These are phyloP conservation scores for Abrostola triplasia DNA, from an alignment of 2,888 invertebrate species.

Conservation along the genomic window DNA sequence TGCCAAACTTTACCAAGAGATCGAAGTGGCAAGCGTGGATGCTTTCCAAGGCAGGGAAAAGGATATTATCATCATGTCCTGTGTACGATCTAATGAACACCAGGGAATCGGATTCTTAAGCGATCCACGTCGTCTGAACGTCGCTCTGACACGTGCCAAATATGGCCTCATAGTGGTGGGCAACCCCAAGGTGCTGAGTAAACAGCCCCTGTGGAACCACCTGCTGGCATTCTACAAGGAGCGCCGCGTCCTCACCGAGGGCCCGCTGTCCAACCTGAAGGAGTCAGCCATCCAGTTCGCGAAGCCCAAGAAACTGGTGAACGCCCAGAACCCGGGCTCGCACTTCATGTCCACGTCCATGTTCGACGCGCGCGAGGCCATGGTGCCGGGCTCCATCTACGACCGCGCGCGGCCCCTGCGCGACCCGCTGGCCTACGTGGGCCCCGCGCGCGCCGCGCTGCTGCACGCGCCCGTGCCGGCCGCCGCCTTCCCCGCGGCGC, in stretches of 20 bases:
- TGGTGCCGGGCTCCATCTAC: slow-evolving; percentile 97
- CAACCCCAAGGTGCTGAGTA: slow-evolving; percentile 99
- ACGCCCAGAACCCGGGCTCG: slow-evolving; percentile 97
- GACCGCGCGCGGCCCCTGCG: slow-evolving; percentile 94
- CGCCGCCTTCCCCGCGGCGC: slow-evolving; percentile 97
- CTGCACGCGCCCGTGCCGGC: slow-evolving; percentile 96
- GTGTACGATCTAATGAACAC: slow-evolving; percentile 99
- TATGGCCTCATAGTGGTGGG: slow-evolving; percentile 99
- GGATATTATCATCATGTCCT: slow-evolving; percentile 99
- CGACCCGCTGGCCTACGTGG: slow-evolving; percentile 97
- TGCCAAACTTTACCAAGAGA: slow-evolving; percentile 98
- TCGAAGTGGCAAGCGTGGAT: slow-evolving; percentile 99
- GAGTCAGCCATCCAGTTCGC: slow-evolving; percentile 99
- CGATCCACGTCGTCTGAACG: slow-evolving; percentile 98
- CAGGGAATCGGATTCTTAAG: slow-evolving; percentile 99
- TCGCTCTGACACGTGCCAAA: slow-evolving; percentile 98
- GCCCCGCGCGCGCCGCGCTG: slow-evolving; percentile 93
- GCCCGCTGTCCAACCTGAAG: slow-evolving; percentile 98
- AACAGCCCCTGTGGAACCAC: slow-evolving; percentile 99
- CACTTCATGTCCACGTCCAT: slow-evolving; percentile 99
- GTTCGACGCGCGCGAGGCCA: slow-evolving; percentile 98
- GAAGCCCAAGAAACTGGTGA: slow-evolving; percentile 98
- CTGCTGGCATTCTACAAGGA: slow-evolving; percentile 99
- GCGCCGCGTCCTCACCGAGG: slow-evolving; percentile 98
- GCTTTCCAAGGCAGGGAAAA: slow-evolving; percentile 99